Percentiles rank a stretch among this genome's conserved stretches.
phyloP scores from a whole-genome alignment of 2,888 invertebrate species.

The Schizaphis graminum region DNA sequence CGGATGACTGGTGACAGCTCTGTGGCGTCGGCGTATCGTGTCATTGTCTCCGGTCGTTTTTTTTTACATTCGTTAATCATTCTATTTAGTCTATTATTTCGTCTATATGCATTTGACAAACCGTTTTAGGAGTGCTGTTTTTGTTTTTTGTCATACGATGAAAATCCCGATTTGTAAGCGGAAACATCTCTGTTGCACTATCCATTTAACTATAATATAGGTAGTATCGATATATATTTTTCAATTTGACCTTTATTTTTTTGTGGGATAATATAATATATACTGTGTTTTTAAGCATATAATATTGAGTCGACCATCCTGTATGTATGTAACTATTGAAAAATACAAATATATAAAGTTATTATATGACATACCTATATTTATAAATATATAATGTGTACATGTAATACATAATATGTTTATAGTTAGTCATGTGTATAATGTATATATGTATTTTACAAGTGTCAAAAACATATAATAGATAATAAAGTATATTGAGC shows the following conservation, averaged over 20 bases:
- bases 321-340: background rate
- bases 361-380: background rate
- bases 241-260: background rate
- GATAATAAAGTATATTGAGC: background rate
- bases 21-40: constrained; percentile 62
- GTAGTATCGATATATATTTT: background rate
- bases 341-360: background rate
- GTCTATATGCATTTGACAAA: constrained; percentile 29
- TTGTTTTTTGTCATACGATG: constrained; percentile 18
- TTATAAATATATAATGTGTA: background rate
- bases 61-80: constrained; percentile 61
- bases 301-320: background rate
- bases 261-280: background rate
- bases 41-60: constrained; percentile 53
- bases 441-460: background rate
- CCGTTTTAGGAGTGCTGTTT: constrained; percentile 36
- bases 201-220: background rate
- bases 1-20: constrained; percentile 64
- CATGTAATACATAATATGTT: background rate
- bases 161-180: constrained; percentile 12
- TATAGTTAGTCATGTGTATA: background rate
- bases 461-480: constrained; percentile 11
- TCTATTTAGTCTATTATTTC: constrained; percentile 49
- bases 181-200: constrained; percentile 14
- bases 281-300: background rate